Conservation (phyloP, 2,888 invertebrate genomes). For the Aelia acuminata region DNA sequence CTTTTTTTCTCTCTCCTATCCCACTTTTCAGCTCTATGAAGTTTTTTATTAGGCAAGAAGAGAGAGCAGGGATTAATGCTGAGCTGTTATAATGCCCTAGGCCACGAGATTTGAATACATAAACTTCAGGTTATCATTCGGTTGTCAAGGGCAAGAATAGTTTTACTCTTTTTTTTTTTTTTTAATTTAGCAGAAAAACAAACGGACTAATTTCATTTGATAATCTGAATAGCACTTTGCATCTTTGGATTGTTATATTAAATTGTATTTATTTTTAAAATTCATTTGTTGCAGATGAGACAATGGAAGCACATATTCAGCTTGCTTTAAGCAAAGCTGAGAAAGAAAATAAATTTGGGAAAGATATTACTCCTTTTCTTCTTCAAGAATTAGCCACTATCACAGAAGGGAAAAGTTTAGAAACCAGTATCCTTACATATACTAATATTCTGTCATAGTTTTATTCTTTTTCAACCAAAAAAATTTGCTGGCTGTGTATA, state of each 20-base stretch:
- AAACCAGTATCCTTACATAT: slow-evolving; percentile 83
- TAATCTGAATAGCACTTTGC: background rate
- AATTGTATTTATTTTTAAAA: background rate
- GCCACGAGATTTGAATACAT: too few species aligned
- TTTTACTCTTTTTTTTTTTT: too few species aligned
- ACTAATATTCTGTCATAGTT: background rate
- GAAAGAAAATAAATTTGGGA: slow-evolving; percentile 79
- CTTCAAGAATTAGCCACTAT: slow-evolving; percentile 82
- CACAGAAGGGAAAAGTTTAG: slow-evolving; percentile 87
- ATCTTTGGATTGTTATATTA: background rate
- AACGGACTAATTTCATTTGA: background rate
- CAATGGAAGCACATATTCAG: slow-evolving; percentile 80
- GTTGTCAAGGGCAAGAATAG: too few species aligned
- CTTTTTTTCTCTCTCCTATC: too few species aligned
- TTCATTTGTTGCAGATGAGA: slow-evolving; percentile 69
- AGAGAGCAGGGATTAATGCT: too few species aligned
- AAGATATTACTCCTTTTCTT: slow-evolving; percentile 93
- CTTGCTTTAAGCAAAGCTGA: slow-evolving; percentile 78
- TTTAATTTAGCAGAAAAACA: too few species aligned
- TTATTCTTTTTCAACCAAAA: background rate
- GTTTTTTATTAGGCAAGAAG: too few species aligned
- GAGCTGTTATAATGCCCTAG: too few species aligned
- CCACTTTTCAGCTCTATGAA: too few species aligned
- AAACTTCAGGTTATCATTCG: too few species aligned
- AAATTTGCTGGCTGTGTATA: too few species aligned